phyloP scores from a whole-genome alignment of 2,888 invertebrate species.

The Entomobrya multifasciata region DNA sequence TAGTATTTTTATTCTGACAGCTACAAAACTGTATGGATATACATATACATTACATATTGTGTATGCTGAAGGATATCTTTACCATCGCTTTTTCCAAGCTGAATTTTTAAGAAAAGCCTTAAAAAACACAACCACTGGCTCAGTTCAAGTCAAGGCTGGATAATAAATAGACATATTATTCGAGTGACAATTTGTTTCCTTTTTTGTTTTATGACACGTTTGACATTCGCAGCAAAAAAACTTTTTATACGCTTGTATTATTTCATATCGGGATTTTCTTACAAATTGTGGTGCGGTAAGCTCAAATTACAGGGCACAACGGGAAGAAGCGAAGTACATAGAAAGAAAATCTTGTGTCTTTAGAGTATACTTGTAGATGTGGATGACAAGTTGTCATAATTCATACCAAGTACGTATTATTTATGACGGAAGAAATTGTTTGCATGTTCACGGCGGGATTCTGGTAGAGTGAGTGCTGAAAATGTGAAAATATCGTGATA shows the following conservation, averaged over 20 bases:
- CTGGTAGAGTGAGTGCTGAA: neutral
- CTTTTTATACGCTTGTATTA: neutral
- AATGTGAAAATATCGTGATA: neutral
- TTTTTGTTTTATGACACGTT: conserved; percentile 7
- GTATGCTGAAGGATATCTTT: too few relatives aligned
- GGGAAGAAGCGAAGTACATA: neutral
- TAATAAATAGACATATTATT: conserved; percentile 36
- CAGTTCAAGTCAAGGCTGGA: conserved; percentile 6
- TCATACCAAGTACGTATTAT: conserved; percentile 5
- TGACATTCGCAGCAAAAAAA: neutral
- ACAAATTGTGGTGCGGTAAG: neutral
- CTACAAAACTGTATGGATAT: too few relatives aligned
- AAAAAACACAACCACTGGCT: neutral
- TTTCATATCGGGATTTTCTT: neutral
- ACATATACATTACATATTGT: neutral
- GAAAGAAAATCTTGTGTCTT: neutral
- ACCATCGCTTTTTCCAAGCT: too few relatives aligned
- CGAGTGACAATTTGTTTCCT: conserved; percentile 40
- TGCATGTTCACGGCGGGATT: neutral
- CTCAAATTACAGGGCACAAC: neutral
- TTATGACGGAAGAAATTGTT: neutral
- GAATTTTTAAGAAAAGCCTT: neutral
- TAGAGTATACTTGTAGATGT: neutral
- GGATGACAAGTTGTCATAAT: conserved; percentile 40
- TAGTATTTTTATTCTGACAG: too few relatives aligned